These are phyloP conservation scores for Istiophorus platypterus DNA, from an alignment of 2,113 vertebrate genomes.

Conservation along the genomic window DNA sequence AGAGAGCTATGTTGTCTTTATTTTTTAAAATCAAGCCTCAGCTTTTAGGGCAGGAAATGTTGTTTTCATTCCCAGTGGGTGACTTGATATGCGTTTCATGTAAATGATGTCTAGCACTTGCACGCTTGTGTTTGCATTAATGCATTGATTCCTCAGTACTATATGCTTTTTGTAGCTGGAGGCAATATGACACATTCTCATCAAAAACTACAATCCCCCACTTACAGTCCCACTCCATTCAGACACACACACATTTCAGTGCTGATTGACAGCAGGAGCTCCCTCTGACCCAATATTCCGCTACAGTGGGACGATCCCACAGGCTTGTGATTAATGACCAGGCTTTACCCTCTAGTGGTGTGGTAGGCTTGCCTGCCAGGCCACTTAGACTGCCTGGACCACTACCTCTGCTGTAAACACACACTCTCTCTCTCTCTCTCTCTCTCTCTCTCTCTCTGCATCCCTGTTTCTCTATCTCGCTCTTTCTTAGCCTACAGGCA, in stretches of 20 bases:
- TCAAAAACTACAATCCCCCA: constrained; percentile 64
- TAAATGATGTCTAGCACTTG: constrained; percentile 71
- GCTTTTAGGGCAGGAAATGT: constrained; percentile 68
- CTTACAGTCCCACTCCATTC: constrained; percentile 51
- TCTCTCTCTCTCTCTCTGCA: constrained; percentile 14
- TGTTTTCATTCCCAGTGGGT: constrained; percentile 65
- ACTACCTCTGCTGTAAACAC: constrained; percentile 76
- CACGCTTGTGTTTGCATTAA: constrained; percentile 72
- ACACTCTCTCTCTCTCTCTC: constrained; percentile 24
- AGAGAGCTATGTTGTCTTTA: constrained; percentile 57
- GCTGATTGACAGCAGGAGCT: constrained; percentile 85
- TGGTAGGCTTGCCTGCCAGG: constrained; percentile 71
- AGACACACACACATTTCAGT: constrained; percentile 61
- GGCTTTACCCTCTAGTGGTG: constrained; percentile 74
- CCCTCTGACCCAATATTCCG: constrained; percentile 84
- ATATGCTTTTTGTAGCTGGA: constrained; percentile 68
- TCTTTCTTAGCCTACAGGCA: constrained; percentile 47
- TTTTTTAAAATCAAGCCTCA: constrained; percentile 63
- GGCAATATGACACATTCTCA: constrained; percentile 75
- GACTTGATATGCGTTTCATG: constrained; percentile 74
- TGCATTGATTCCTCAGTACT: constrained; percentile 71
- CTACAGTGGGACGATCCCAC: constrained; percentile 82
- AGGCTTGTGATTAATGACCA: constrained; percentile 80
- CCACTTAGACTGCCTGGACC: constrained; percentile 78
- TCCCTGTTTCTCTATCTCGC: constrained; percentile 18